These are phyloP conservation scores for Dreissena rostriformis DNA, from an alignment of 1,140 invertebrate genomes.

Conservation along the genomic window DNA sequence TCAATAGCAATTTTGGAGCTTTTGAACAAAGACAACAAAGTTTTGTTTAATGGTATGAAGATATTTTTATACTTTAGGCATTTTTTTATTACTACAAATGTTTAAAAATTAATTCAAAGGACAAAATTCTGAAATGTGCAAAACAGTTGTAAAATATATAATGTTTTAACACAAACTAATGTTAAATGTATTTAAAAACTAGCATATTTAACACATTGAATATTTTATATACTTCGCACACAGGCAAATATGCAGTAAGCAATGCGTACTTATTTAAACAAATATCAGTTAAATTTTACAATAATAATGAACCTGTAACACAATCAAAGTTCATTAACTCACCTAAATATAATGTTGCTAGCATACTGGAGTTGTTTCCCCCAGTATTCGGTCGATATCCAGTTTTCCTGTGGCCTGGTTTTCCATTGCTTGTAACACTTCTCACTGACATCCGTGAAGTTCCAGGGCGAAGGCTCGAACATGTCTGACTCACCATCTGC, in stretches of 20 bases:
- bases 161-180: background rate
- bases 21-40: too few relatives aligned
- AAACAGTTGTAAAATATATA: too few relatives aligned
- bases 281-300: too few relatives aligned
- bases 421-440: conserved; percentile 85
- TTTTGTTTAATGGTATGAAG: too few relatives aligned
- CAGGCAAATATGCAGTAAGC: too few relatives aligned
- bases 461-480: conserved; percentile 90
- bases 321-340: conserved; percentile 1
- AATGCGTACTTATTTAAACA: too few relatives aligned
- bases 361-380: conserved; percentile 87
- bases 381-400: conserved; percentile 90
- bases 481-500: conserved; percentile 89
- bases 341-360: conserved; percentile 91
- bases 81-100: background rate
- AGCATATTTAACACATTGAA: too few relatives aligned
- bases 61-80: background rate
- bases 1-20: background rate
- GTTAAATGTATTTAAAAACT: too few relatives aligned
- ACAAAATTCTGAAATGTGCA: background rate
- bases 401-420: conserved; percentile 86
- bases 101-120: background rate
- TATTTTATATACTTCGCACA: too few relatives aligned
- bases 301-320: too few relatives aligned
- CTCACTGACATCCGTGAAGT: conserved; percentile 85